Base-by-base conservation (phyloP, 2,113 vertebrate genomes). In the Haplochromis vanheusdeni region DNA sequence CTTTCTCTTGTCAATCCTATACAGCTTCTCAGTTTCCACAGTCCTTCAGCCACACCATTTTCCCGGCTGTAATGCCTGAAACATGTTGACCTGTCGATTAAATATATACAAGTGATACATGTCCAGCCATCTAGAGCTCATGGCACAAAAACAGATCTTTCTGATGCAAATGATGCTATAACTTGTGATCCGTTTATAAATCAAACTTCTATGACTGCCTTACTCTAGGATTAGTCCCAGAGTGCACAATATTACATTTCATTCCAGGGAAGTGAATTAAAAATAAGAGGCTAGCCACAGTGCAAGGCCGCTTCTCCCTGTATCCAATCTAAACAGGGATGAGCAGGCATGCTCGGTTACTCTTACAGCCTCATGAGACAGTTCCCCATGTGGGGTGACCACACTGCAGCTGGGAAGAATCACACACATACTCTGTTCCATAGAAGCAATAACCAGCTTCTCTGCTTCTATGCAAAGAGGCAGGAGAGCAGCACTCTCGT, bases 401-500 rank as follows among this genome's bases (percentile, higher is more conserved):
- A 37, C 55, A 68, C 77, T 85, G 88, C 79, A 90, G 86, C 89
- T 87, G 87, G 52, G 62, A 87, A 87, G 54, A 81, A 40, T 83
- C 56, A 28, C 58, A 31, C 55, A 49, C 55, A 80, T 80, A 51
- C 54, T 84, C 86, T 81, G 80, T 80, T 91, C 84, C 42, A 73
- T 83, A 79, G 77, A 85, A 87, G 86, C 73, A 89, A 90, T 90
- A 92, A 87, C 83, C 84, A 85, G 83, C 85, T 89, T 79, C 85
- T 58, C 80, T 79, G 73, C 79, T 82, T 91, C 84, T 91, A 87
- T 87, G 91, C 89, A 88, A 89, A 92, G 87, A 94, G 82, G 17
- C 89, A 70, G 52, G 31, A 85, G 80, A 94, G 92, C 95, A 96
- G 96, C 95, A 96, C 96, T 97, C 97, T 98, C 97, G 97, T 99